phyloP scores from a whole-genome alignment of 1,140 invertebrate genomes.

The Polypedilum pembai region DNA sequence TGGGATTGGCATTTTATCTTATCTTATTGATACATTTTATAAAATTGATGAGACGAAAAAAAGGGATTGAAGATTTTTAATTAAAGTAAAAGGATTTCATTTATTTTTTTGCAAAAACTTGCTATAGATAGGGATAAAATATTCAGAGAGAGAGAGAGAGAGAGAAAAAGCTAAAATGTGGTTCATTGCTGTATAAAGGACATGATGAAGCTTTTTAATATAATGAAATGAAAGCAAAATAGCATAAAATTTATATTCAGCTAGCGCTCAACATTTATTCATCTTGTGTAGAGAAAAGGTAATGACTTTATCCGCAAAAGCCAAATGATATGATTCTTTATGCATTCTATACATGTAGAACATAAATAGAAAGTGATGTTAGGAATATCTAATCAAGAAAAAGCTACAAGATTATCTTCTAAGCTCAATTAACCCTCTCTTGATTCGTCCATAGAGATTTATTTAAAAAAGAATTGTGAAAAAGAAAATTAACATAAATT shows the following conservation, averaged over 20 bases:
- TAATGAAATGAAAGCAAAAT: conserved; percentile 18
- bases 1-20: no score
- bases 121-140: not conserved
- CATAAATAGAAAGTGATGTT: not conserved
- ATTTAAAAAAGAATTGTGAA: conserved; percentile 27
- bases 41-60: no score
- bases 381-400: conserved; percentile 20
- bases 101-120: no score
- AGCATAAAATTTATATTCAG: conserved; percentile 26
- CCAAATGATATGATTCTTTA: not conserved
- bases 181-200: not conserved
- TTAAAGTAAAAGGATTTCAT: no score
- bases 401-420: conserved; percentile 1
- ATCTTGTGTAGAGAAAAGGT: conserved; percentile 1
- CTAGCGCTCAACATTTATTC: not conserved
- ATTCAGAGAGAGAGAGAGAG: not conserved
- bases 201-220: conserved; percentile 18
- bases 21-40: no score
- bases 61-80: no score
- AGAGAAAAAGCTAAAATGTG: not conserved
- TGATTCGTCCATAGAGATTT: not conserved
- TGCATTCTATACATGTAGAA: conserved; percentile 14
- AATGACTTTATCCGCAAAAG: conserved; percentile 20
- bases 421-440: conserved; percentile 7
- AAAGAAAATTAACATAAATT: conserved; percentile 25